Evolutionary conservation across 2,888 invertebrate species (phyloP).

Genomic region (Dynastes maya): DNA sequence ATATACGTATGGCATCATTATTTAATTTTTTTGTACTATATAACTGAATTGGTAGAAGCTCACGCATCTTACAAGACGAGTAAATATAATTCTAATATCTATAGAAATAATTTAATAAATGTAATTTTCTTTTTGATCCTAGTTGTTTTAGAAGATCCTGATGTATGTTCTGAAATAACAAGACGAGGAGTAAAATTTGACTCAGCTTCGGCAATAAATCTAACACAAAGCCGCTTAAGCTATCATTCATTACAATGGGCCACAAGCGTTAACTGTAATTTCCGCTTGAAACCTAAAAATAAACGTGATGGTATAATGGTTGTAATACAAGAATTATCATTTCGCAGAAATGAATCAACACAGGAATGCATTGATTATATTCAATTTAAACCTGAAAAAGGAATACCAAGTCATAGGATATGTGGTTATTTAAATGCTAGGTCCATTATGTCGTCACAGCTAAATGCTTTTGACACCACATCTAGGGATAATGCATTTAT

Average conservation of each 20-base stretch:
- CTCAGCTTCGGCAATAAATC: conserved; percentile 8
- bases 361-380: conserved; percentile 72
- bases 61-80: conserved; percentile 29
- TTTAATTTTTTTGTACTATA: conserved; percentile 23
- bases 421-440: conserved; percentile 67
- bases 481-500: conserved; percentile 37
- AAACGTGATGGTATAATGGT: conserved; percentile 68
- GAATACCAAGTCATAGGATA: conserved; percentile 61
- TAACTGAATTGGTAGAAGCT: background rate
- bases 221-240: conserved; percentile 35
- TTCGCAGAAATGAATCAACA: conserved; percentile 66
- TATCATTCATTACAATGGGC: conserved; percentile 33
- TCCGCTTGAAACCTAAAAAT: conserved; percentile 62
- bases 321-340: conserved; percentile 71
- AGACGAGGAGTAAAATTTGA: conserved; percentile 44
- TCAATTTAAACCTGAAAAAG: conserved; percentile 64
- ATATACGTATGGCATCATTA: conserved; percentile 5
- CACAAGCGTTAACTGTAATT: conserved; percentile 62
- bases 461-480: conserved; percentile 43
- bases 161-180: conserved; percentile 44
- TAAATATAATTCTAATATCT: conserved; percentile 22
- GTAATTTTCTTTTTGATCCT: conserved; percentile 3
- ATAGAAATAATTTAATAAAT: conserved; percentile 6
- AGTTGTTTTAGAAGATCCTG: conserved; percentile 43
- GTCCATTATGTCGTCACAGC: conserved; percentile 60